Base-by-base conservation (phyloP, 2,797 vertebrate species). In the Muscicapa striata region DNA sequence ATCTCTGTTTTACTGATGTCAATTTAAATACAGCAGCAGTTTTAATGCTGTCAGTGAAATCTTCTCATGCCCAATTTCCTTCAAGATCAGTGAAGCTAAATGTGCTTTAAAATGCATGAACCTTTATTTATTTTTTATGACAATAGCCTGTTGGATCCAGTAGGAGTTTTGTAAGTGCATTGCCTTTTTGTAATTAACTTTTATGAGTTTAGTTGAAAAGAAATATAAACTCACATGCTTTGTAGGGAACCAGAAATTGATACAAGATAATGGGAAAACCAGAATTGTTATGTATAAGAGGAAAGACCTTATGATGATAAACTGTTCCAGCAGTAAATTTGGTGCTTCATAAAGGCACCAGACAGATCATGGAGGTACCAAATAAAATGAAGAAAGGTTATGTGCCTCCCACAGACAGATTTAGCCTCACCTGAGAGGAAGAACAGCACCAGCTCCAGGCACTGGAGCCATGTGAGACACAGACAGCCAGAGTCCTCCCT, bases 51-150 rank as follows among this genome's bases (percentile, higher is more conserved):
- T 90, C 90, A 64, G 57, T 83, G 78, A 57, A 80, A 57, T 90
- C 68, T 79, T 79, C 86, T 93, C 68, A 84, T 70, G 90, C 74
- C 38, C 61, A 77, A 77, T 94, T 96, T 92, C 41, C 72, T 95
- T 92, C 78, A 74, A 89, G 75, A 92, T 82, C 86, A 80, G 86
- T 83, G 90, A 89, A 88, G 84, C 41, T 90, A 89, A 85, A 87
- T 67, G 57, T 79, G 48, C 41, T 82, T 94, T 92, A 93, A 93
- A 93, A 79, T 87, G 67, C 63, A 77, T 90, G 84, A 91, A 81
- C 82, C 75, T 91, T 89, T 89, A 76, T 89, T 93, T 84, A 80
- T 68, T 72, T 92, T 89, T 79, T 86, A 78, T 81, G 63, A 66
- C 48, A 57, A 77, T 76, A 70, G 67, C 70, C 59, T 77, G 36